phyloP scores from a whole-genome alignment of 2,797 vertebrate genomes.

The Limosa lapponica region DNA sequence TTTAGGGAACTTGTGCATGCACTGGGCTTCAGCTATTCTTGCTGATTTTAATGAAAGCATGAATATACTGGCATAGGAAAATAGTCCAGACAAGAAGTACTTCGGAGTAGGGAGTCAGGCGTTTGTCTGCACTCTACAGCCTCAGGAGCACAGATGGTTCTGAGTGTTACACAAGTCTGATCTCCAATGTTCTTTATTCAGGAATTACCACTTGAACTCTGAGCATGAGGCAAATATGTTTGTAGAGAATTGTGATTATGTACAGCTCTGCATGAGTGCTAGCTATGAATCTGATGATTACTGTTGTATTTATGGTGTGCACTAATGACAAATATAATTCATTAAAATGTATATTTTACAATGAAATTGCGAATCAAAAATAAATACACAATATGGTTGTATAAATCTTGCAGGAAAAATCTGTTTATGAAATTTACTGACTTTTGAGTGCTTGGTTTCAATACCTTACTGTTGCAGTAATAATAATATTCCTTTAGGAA shows the following conservation, averaged over 20 bases:
- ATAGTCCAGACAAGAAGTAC: neutral
- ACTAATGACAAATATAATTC: constrained; percentile 34
- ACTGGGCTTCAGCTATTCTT: neutral
- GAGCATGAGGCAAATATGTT: constrained; percentile 32
- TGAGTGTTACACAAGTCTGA: constrained; percentile 60
- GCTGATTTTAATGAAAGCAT: constrained; percentile 1
- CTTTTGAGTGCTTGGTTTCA: neutral
- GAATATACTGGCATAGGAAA: neutral
- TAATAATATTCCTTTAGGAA: neutral
- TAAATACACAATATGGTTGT: neutral
- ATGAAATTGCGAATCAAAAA: neutral
- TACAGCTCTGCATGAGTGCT: constrained; percentile 50
- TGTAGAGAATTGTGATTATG: constrained; percentile 47
- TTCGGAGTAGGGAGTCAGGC: constrained; percentile 1
- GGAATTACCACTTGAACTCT: constrained; percentile 57
- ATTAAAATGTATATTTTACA: neutral
- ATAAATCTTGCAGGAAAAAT: neutral
- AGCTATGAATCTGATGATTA: constrained; percentile 36
- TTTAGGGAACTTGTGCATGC: neutral
- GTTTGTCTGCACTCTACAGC: constrained; percentile 1
- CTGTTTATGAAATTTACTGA: neutral
- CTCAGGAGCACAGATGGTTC: constrained; percentile 57
- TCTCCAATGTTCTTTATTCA: constrained; percentile 59
- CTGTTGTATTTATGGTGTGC: constrained; percentile 18
- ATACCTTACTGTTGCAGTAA: neutral